phyloP scores from a whole-genome alignment of 2,113 vertebrate species.

The Crocuta crocuta region DNA sequence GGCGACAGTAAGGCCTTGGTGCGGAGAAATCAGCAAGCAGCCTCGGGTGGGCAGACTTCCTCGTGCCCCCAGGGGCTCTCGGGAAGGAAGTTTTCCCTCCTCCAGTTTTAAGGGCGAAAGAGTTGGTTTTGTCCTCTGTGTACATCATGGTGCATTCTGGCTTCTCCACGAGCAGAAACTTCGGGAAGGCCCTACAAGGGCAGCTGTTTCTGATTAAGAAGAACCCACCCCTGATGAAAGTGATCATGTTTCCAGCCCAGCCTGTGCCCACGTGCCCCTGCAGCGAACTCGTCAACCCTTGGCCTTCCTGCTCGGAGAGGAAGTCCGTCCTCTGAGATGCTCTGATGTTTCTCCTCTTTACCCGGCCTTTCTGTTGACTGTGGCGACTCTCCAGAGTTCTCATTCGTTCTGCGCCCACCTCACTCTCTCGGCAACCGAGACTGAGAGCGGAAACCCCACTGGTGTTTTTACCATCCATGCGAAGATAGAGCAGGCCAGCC shows the following conservation, averaged over 20 bases:
- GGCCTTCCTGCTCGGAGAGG: not conserved
- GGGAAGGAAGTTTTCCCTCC: not conserved
- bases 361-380: not conserved
- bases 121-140: not conserved
- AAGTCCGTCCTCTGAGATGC: conserved; percentile 38
- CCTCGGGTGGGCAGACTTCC: not conserved
- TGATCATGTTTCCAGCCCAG: not conserved
- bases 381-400: conserved; percentile 42
- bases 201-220: conserved; percentile 41
- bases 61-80: not conserved
- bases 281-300: conserved; percentile 53
- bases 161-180: not conserved
- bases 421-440: not conserved
- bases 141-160: not conserved
- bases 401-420: not conserved
- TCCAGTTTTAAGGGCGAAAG: not conserved
- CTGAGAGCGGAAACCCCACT: not conserved
- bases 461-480: not conserved
- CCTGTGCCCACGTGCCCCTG: not conserved
- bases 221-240: not conserved
- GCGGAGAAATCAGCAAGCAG: not conserved
- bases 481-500: not conserved
- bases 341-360: not conserved
- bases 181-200: not conserved
- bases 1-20: not conserved